Conservation (phyloP, 2,797 vertebrate genomes). For the Pristis pectinata region DNA sequence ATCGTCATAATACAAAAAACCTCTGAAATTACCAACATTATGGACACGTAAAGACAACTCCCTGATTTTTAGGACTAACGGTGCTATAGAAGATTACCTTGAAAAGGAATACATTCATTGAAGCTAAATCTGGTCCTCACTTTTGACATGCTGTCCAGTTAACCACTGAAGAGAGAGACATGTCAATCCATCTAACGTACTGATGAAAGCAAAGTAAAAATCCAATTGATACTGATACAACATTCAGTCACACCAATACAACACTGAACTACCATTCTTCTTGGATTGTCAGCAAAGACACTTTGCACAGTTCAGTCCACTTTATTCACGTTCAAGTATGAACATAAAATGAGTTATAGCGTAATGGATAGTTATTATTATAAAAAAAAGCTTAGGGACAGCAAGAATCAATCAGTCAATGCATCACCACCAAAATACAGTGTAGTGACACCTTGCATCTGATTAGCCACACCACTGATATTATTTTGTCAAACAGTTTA, state of each 20-base stretch:
- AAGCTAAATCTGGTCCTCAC: not conserved
- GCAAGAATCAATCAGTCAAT: not conserved
- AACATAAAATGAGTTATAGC: not conserved
- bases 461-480: not conserved
- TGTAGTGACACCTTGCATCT: not conserved
- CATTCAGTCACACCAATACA: not conserved
- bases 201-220: not conserved
- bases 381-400: not conserved
- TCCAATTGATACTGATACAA: not conserved
- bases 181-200: not conserved
- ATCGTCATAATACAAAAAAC: not conserved
- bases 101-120: not conserved
- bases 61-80: not conserved
- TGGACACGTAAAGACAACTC: not conserved
- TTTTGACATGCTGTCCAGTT: not conserved
- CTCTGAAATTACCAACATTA: not conserved
- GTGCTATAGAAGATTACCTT: not conserved
- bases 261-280: not conserved
- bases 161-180: not conserved
- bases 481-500: conserved; percentile 19
- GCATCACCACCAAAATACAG: not conserved
- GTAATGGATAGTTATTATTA: not conserved
- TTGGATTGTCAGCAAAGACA: not conserved
- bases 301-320: not conserved
- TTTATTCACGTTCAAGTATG: not conserved